Conservation (phyloP, 1,140 invertebrate genomes). For the Dufourea novaeangliae region DNA sequence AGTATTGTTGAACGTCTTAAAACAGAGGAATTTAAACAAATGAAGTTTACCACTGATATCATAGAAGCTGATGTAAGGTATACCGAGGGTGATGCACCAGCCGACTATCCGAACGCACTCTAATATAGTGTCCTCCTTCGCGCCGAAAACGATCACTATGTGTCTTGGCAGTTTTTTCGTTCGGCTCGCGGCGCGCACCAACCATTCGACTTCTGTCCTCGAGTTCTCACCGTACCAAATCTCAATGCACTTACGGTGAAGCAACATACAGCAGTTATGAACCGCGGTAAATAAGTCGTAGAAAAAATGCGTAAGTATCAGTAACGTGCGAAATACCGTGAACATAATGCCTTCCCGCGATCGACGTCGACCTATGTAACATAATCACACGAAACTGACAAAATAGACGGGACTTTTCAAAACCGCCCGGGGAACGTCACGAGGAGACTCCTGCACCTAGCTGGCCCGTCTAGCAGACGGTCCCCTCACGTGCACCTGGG, state of each 20-base stretch:
- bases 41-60: constrained; percentile 84
- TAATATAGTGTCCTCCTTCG: constrained; percentile 77
- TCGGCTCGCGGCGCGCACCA: constrained; percentile 16
- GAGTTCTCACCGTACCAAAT: constrained; percentile 17
- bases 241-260: constrained; percentile 15
- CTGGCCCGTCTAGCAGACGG: constrained; percentile 37
- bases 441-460: not conserved
- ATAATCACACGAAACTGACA: constrained; percentile 38
- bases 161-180: constrained; percentile 79
- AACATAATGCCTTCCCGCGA: constrained; percentile 40
- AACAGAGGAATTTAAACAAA: constrained; percentile 41
- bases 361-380: constrained; percentile 36
- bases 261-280: constrained; percentile 1
- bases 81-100: constrained; percentile 85
- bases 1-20: constrained; percentile 1
- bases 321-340: constrained; percentile 37
- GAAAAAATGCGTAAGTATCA: constrained; percentile 42
- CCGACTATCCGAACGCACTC: constrained; percentile 84
- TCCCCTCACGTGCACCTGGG: constrained; percentile 31
- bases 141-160: constrained; percentile 81
- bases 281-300: constrained; percentile 19
- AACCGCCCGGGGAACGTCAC: constrained; percentile 21
- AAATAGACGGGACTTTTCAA: not conserved
- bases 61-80: constrained; percentile 87
- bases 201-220: constrained; percentile 36